phyloP scores from a whole-genome alignment of 1,140 invertebrate genomes.

The Vanessa atalanta region DNA sequence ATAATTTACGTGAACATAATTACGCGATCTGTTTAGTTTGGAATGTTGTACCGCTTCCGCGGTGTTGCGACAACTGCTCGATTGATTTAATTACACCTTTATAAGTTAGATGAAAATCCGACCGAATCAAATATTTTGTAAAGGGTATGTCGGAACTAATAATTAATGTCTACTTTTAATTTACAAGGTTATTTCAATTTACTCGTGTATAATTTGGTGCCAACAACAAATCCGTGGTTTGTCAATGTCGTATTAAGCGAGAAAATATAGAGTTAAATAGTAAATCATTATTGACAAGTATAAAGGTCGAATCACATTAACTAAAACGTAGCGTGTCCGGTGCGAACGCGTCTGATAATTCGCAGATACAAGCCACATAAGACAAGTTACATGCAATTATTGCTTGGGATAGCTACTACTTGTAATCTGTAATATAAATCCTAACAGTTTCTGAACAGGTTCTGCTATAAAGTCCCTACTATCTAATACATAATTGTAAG shows the following conservation, averaged over 20 bases:
- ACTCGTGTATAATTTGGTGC: not conserved
- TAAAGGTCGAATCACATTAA: not conserved
- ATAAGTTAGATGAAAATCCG: not conserved
- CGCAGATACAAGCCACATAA: no score
- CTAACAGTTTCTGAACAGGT: no score
- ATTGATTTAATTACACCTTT: constrained; percentile 33
- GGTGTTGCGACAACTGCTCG: constrained; percentile 31
- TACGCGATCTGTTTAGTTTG: constrained; percentile 32
- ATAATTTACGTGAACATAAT: constrained; percentile 42
- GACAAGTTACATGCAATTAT: no score
- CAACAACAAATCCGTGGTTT: not conserved
- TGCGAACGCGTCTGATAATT: no score
- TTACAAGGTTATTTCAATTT: constrained; percentile 8
- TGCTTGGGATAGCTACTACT: no score
- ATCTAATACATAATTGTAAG: no score
- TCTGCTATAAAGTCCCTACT: no score
- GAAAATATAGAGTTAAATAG: not conserved
- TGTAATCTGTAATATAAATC: no score
- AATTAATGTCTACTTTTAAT: constrained; percentile 8
- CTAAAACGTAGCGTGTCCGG: no score
- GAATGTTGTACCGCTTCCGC: constrained; percentile 28
- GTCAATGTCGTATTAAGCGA: constrained; percentile 6
- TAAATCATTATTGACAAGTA: not conserved
- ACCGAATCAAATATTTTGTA: not conserved
- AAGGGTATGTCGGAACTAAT: not conserved